A percentile compares a stretch with the other conserved stretches of the same genome.
These are phyloP conservation scores for Campopleginae sp. DNA, from an alignment of 2,888 invertebrate species.

Conservation along the genomic window DNA sequence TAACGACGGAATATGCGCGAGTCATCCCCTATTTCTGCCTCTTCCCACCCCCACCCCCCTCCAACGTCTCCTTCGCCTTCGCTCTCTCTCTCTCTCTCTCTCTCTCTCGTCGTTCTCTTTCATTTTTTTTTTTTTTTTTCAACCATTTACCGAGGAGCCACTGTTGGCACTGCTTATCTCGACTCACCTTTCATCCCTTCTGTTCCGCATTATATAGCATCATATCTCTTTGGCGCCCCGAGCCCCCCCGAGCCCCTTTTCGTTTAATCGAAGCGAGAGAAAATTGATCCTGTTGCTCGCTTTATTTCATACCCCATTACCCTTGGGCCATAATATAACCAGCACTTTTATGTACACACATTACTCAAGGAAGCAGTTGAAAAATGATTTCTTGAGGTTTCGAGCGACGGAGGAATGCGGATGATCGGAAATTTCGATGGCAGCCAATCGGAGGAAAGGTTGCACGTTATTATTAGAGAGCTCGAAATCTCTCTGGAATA, in stretches of 20 bases:
- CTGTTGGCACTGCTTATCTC: slow-evolving; percentile 46
- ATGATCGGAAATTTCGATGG: neutral
- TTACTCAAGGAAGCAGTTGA: slow-evolving; percentile 6
- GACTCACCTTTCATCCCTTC: slow-evolving; percentile 43
- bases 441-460: neutral
- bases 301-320: slow-evolving; percentile 32
- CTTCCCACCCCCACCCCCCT: neutral
- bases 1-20: slow-evolving; percentile 58
- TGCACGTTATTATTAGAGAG: neutral
- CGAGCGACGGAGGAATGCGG: neutral
- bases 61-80: neutral
- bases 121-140: neutral
- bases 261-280: slow-evolving; percentile 47
- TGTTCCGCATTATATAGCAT: slow-evolving; percentile 18
- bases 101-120: neutral
- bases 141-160: slow-evolving; percentile 8
- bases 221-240: slow-evolving; percentile 1
- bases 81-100: neutral
- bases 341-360: slow-evolving; percentile 7
- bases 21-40: slow-evolving; percentile 10
- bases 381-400: neutral
- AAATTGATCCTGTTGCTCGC: slow-evolving; percentile 58
- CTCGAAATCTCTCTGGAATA: neutral
- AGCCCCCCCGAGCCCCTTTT: slow-evolving; percentile 14
- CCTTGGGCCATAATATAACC: slow-evolving; percentile 35